phyloP scores from a whole-genome alignment of 2,113 vertebrate species.

The Tenrec ecaudatus region DNA sequence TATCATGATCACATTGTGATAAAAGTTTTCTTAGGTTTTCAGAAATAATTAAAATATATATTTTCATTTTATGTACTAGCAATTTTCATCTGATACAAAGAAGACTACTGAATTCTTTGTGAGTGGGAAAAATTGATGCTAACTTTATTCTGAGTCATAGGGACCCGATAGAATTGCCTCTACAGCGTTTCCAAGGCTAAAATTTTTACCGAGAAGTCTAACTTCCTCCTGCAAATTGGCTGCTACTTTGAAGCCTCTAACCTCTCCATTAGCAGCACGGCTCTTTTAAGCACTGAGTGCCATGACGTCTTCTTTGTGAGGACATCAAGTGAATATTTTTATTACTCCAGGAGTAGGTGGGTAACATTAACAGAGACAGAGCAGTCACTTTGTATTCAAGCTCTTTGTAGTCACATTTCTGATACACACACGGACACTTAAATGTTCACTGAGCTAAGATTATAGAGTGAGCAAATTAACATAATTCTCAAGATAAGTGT shows the following conservation, averaged over 20 bases:
- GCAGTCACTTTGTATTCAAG: not conserved
- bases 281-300: no score
- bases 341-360: not conserved
- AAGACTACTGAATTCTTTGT: not conserved
- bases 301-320: no score
- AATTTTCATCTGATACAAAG: not conserved
- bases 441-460: not conserved
- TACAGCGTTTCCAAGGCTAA: no score
- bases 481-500: not conserved
- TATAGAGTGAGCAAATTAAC: not conserved
- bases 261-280: no score
- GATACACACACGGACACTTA: not conserved
- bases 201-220: no score
- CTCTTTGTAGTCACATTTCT: not conserved
- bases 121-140: no score
- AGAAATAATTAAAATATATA: not conserved
- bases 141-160: no score
- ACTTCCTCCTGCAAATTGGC: no score
- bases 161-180: no score
- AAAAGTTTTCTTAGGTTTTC: not conserved
- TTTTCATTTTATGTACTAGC: not conserved
- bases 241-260: no score
- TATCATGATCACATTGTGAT: not conserved
- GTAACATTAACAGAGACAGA: not conserved
- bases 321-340: not conserved